Base-by-base conservation (phyloP, 2,113 vertebrate species). In the Serinus canaria region DNA sequence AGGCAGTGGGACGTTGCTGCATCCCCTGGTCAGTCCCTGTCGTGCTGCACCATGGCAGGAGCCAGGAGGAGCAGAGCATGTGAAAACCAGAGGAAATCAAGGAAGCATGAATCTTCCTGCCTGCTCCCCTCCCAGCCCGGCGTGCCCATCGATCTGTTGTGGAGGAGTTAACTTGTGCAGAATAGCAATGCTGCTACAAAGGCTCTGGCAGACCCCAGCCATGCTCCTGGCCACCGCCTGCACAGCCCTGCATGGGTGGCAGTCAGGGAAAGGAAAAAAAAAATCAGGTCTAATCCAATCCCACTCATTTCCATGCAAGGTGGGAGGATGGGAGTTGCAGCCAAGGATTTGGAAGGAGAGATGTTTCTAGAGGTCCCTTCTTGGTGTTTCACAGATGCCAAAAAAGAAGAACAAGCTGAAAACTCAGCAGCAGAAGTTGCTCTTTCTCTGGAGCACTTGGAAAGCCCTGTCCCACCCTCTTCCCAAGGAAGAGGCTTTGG, bases 141-240 rank as follows among this genome's bases (percentile, higher is more conserved):
- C 18, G 11, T 47, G 76, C 52, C 67, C 89, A 83, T 94, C 35
- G 64, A 94, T 95, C 79, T 19, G 9, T 85, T 89, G 88, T 73
- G 87, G 86, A 76, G 91, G 86, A 90, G 60, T 96, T 94, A 58
- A 83, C 94, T 93, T 35, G 50, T 93, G 80, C 44, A 14, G 94
- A 96, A 94, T 90, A 96, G 78, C 79, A 91, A 37, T 94, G 86
- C 87, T 35, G 33, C 63, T 82, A 10, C 64, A 87, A 64, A 55
- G 35, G 50, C 12, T 50, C 67, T 13, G 20, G 37, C 31, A 6
- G 56, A 60, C 52, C 44, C 33, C 9, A 15, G 44, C 13, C 1
- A 60, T 56, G 53, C 58, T 68, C n/a, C 24, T 1, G 3, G n/a
- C 76, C 91, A 56, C 78, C 74, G 96, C 56, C 33, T 37, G 44